Percentiles rank a stretch among this genome's conserved stretches.
Evolutionary conservation across 2,888 invertebrate genomes (phyloP).

Genomic region (Melipona bicolor): DNA sequence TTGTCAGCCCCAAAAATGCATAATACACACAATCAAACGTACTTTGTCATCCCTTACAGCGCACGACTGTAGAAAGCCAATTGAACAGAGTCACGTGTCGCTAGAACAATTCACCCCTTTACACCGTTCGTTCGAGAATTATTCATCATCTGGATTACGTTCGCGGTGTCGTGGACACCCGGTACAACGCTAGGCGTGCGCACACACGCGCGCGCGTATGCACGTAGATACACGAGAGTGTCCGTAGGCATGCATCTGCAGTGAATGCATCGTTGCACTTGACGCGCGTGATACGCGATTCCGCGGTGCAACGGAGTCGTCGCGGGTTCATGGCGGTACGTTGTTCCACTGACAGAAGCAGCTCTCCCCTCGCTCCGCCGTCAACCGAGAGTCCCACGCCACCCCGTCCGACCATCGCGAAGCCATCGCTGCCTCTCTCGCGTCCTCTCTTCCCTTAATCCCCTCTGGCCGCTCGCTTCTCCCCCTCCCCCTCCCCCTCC

Average conservation of each 20-base stretch:
- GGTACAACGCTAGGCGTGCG: slow-evolving; percentile 27
- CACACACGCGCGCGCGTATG: slow-evolving; percentile 24
- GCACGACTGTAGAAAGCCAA: background rate
- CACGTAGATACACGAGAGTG: slow-evolving; percentile 44
- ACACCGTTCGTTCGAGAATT: background rate
- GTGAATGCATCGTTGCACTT: slow-evolving; percentile 80
- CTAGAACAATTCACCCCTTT: background rate
- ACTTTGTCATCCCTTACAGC: too few relatives aligned
- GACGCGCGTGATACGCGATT: slow-evolving; percentile 79
- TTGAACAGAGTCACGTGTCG: background rate
- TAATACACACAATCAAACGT: too few relatives aligned
- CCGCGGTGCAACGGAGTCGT: slow-evolving; percentile 72
- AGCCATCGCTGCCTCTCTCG: slow-evolving; percentile 29
- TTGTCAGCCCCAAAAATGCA: too few relatives aligned
- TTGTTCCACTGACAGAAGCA: slow-evolving; percentile 79
- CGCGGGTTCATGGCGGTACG: slow-evolving; percentile 80
- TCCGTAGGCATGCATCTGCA: slow-evolving; percentile 69
- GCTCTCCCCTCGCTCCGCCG: background rate
- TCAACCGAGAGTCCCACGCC: background rate
- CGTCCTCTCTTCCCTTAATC: slow-evolving; percentile 24
- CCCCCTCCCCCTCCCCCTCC: background rate
- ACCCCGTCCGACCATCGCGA: slow-evolving; percentile 17
- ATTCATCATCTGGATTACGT: background rate
- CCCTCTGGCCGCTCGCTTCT: background rate
- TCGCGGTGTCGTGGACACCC: slow-evolving; percentile 35